These are phyloP conservation scores for Mastacembelus armatus DNA, from an alignment of 2,797 vertebrate genomes.

Conservation along the genomic window DNA sequence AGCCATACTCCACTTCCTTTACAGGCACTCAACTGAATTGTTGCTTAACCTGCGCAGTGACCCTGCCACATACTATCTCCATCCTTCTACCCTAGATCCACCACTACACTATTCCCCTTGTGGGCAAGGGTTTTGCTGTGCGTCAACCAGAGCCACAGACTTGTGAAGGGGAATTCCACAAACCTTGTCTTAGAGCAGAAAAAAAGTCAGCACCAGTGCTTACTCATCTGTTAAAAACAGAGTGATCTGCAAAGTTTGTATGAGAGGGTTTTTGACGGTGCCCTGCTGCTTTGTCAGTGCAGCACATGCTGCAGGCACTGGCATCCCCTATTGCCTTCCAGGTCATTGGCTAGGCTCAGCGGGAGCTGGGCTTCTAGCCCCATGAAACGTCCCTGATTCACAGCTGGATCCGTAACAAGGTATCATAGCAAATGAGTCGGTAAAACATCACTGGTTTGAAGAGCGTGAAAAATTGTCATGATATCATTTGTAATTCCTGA, in stretches of 20 bases:
- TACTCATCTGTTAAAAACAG: slow-evolving; percentile 91
- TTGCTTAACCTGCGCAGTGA: slow-evolving; percentile 87
- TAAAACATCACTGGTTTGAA: slow-evolving; percentile 89
- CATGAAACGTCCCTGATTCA: slow-evolving; percentile 85
- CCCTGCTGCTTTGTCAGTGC: slow-evolving; percentile 90
- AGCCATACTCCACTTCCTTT: slow-evolving; percentile 70
- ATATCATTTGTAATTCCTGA: slow-evolving; percentile 88
- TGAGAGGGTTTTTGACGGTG: slow-evolving; percentile 87
- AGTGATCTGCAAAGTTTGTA: slow-evolving; percentile 88
- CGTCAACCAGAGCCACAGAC: slow-evolving; percentile 75
- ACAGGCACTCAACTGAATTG: slow-evolving; percentile 82
- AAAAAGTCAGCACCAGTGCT: slow-evolving; percentile 83
- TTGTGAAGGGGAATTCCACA: slow-evolving; percentile 78
- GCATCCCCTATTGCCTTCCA: slow-evolving; percentile 88
- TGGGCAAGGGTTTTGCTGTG: slow-evolving; percentile 71
- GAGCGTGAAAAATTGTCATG: slow-evolving; percentile 86
- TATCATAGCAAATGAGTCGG: slow-evolving; percentile 90
- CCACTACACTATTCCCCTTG: slow-evolving; percentile 69
- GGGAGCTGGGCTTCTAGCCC: slow-evolving; percentile 83
- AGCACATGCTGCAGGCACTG: slow-evolving; percentile 89
- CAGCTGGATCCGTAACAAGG: slow-evolving; percentile 88
- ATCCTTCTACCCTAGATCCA: slow-evolving; percentile 67
- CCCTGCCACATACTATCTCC: slow-evolving; percentile 84
- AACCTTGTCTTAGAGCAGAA: slow-evolving; percentile 74
- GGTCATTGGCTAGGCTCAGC: slow-evolving; percentile 89